Evolutionary conservation across 2,888 invertebrate genomes (phyloP).

Genomic region (Philereme vetulata): DNA sequence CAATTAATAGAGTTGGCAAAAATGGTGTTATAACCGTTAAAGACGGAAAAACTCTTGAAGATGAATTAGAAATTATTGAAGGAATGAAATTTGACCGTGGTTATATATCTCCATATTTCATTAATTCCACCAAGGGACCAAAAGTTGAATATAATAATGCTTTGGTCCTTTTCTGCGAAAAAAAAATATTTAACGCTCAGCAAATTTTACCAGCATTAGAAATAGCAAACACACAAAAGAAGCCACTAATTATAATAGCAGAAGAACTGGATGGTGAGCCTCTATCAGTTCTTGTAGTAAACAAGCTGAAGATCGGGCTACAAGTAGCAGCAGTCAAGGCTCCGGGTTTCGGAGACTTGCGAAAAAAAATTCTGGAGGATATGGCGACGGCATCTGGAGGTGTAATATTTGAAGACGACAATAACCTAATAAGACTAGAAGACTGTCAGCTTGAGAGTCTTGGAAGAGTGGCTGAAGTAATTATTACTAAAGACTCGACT

Average conservation of each 20-base stretch:
- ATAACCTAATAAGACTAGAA: constrained; percentile 93
- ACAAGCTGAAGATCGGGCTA: constrained; percentile 93
- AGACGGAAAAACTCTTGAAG: constrained; percentile 97
- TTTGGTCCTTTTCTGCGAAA: constrained; percentile 95
- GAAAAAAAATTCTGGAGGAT: constrained; percentile 93
- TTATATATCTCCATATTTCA: constrained; percentile 99
- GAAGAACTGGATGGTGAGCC: constrained; percentile 98
- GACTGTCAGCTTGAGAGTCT: constrained; percentile 91
- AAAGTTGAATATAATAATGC: constrained; percentile 98
- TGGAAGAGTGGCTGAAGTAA: constrained; percentile 93
- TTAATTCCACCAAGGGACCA: constrained; percentile 98
- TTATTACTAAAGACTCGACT: constrained; percentile 96
- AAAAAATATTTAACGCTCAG: constrained; percentile 97
- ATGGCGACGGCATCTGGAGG: constrained; percentile 97
- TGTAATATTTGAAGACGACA: constrained; percentile 96
- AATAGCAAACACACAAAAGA: constrained; percentile 94
- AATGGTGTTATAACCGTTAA: constrained; percentile 99
- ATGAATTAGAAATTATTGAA: constrained; percentile 97
- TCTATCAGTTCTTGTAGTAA: constrained; percentile 94
- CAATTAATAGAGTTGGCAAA: constrained; percentile 98
- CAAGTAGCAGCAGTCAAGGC: constrained; percentile 97
- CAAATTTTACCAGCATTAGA: constrained; percentile 98
- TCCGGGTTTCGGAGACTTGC: constrained; percentile 97
- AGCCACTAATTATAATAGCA: constrained; percentile 96
- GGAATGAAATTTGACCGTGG: constrained; percentile 99